Conservation (phyloP, 2,113 vertebrate genomes). For the Andinoacara biseriatus region DNA sequence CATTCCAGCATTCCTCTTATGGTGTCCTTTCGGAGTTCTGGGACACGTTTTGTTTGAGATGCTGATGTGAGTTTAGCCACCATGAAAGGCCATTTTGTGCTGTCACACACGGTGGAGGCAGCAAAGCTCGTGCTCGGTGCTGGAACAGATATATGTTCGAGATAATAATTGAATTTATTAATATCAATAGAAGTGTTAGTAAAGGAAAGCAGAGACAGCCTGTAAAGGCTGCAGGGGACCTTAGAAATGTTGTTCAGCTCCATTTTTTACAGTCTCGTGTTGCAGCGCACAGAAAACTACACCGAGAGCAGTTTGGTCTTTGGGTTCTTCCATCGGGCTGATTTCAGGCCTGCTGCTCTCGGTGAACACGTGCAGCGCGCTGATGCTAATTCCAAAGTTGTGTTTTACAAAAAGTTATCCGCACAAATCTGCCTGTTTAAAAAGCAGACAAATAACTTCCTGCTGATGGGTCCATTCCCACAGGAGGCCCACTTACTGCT, state of each 20-base stretch:
- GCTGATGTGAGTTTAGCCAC: slow-evolving; percentile 10
- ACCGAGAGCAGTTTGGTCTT: background rate
- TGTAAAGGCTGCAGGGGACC: background rate
- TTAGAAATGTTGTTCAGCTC: background rate
- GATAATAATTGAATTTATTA: background rate
- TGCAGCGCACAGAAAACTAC: background rate
- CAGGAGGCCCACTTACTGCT: slow-evolving; percentile 44
- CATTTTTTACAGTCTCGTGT: background rate
- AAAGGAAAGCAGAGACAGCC: no score
- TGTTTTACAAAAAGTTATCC: background rate
- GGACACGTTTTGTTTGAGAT: slow-evolving; percentile 54
- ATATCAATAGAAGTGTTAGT: background rate
- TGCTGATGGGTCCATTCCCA: slow-evolving; percentile 36
- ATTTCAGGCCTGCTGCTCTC: background rate
- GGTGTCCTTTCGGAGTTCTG: slow-evolving; percentile 48
- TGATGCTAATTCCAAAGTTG: background rate
- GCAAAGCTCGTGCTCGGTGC: background rate
- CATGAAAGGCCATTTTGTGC: background rate
- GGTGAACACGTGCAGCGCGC: background rate
- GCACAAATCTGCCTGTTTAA: slow-evolving; percentile 26
- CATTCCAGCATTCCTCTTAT: slow-evolving; percentile 36
- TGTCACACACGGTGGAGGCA: background rate
- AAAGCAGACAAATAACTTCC: slow-evolving; percentile 46
- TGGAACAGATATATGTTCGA: background rate
- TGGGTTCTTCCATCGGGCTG: background rate